A percentile compares a stretch with the other conserved stretches of the same genome.
Conservation (phyloP, 2,797 vertebrate genomes). For the Poecilia picta region DNA sequence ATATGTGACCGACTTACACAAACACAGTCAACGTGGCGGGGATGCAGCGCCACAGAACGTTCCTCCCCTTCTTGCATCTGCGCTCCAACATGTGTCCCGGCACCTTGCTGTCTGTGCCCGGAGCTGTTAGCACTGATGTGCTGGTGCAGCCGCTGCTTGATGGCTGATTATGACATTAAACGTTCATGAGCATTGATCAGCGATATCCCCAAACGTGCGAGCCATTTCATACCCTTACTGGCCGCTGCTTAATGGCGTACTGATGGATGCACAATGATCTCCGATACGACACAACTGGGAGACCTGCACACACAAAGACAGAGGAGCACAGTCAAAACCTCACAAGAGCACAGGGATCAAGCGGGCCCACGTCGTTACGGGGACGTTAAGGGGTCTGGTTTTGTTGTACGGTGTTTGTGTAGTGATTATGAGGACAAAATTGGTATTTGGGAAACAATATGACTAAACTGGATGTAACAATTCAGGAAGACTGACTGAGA, state of each 20-base stretch:
- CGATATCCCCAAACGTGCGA: constrained; percentile 65
- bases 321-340: constrained; percentile 20
- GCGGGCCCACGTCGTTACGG: background rate
- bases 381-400: constrained; percentile 15
- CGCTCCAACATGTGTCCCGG: constrained; percentile 20
- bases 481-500: background rate
- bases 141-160: constrained; percentile 65
- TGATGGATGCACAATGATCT: constrained; percentile 79
- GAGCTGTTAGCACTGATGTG: constrained; percentile 65
- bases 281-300: constrained; percentile 58
- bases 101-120: constrained; percentile 31
- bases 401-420: constrained; percentile 29
- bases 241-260: constrained; percentile 71
- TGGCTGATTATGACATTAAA: constrained; percentile 81
- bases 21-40: constrained; percentile 56
- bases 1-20: constrained; percentile 37
- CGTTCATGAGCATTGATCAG: constrained; percentile 82
- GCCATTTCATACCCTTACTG: constrained; percentile 72
- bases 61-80: constrained; percentile 20
- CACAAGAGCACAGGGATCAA: constrained; percentile 1
- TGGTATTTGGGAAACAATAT: background rate
- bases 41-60: constrained; percentile 36
- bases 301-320: constrained; percentile 42
- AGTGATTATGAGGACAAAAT: background rate
- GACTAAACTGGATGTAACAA: background rate